Evolutionary conservation across 2,797 vertebrate genomes (phyloP).

Genomic region (Serranus cabrilla): DNA sequence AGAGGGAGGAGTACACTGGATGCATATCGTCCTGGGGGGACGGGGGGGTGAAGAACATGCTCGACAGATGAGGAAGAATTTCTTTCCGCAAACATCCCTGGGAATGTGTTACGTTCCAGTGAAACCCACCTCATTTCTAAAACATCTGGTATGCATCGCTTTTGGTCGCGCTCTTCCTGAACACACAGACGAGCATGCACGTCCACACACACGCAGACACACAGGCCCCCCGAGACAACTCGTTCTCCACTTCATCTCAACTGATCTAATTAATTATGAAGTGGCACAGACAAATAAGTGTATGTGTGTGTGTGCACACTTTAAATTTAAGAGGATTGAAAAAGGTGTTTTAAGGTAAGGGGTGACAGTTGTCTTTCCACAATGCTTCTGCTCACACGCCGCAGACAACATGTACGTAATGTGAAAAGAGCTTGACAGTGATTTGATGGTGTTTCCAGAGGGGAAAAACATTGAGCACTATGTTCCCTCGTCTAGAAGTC

Average conservation of each 20-base stretch:
- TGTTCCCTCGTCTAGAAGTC: constrained; percentile 10
- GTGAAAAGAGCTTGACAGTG: constrained; percentile 6
- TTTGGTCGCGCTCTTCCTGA: constrained; percentile 60
- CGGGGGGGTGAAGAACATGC: constrained; percentile 68
- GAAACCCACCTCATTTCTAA: constrained; percentile 85
- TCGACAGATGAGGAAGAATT: constrained; percentile 81
- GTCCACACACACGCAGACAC: not conserved
- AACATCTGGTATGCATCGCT: constrained; percentile 85
- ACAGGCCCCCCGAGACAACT: constrained; percentile 36
- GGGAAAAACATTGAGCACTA: constrained; percentile 5
- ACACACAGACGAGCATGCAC: constrained; percentile 34
- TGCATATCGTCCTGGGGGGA: constrained; percentile 36
- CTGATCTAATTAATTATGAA: constrained; percentile 74
- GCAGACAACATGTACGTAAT: constrained; percentile 11
- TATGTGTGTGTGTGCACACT: constrained; percentile 1
- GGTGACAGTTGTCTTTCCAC: constrained; percentile 48
- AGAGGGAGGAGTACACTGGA: constrained; percentile 26
- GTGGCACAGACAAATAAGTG: constrained; percentile 20
- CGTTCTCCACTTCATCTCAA: constrained; percentile 47
- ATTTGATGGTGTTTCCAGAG: constrained; percentile 32
- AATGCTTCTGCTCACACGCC: not conserved
- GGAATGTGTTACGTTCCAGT: constrained; percentile 84
- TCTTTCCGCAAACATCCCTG: constrained; percentile 85
- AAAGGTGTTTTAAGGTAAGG: constrained; percentile 43
- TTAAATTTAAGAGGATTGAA: constrained; percentile 5